These are phyloP conservation scores for Bagarius yarrelli DNA, from an alignment of 2,113 vertebrate genomes.

Conservation along the genomic window DNA sequence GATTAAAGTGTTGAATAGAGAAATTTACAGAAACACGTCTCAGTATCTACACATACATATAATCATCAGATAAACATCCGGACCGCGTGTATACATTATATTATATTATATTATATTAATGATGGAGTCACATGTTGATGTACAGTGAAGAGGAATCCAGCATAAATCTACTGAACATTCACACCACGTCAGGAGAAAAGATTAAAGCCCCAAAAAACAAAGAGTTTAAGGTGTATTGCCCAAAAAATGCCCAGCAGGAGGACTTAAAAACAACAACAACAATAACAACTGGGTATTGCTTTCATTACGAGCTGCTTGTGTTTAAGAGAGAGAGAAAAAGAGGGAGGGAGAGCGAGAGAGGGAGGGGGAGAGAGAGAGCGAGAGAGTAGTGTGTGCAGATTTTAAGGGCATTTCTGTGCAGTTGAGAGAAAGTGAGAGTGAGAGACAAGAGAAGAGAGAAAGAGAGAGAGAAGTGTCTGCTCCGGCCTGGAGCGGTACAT, in stretches of 20 bases:
- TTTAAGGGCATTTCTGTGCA: constrained; percentile 51
- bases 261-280: no score
- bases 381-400: constrained; percentile 47
- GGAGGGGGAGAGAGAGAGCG: constrained; percentile 31
- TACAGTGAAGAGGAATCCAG: constrained; percentile 76
- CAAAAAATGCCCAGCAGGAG: constrained; percentile 51
- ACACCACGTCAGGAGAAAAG: constrained; percentile 72
- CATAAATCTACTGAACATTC: constrained; percentile 73
- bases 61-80: no score
- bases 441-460: background rate
- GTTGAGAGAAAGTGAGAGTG: constrained; percentile 33
- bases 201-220: constrained; percentile 55
- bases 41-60: constrained; percentile 65
- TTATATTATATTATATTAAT: constrained; percentile 70
- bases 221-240: constrained; percentile 76
- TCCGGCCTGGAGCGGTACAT: constrained; percentile 50
- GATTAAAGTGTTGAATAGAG: constrained; percentile 47
- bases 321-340: constrained; percentile 34
- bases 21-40: constrained; percentile 57
- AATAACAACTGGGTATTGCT: constrained; percentile 76
- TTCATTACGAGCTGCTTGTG: constrained; percentile 50
- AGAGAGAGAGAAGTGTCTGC: constrained; percentile 43
- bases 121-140: constrained; percentile 72
- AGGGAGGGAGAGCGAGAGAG: constrained; percentile 46
- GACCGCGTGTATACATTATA: no score